Base-by-base conservation (phyloP, 2,888 invertebrate species). In the Amphimallon solstitiale region DNA sequence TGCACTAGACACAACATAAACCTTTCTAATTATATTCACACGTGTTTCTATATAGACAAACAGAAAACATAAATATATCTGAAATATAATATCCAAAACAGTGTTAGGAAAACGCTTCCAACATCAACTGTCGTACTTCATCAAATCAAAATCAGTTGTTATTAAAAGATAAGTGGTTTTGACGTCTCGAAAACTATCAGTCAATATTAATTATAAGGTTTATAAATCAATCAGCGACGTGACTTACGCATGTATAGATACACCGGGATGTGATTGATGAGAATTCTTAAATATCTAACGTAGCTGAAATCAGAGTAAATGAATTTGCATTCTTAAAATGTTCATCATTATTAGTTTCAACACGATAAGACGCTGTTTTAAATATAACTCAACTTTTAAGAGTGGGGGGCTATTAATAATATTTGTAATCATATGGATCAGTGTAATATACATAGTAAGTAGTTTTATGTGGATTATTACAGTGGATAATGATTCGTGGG, bases 381-480 rank as follows among this genome's bases (percentile, higher is more conserved):
- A 17, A n/a, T 45, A 7, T 10, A 15, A 7, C n/a, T 45, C 1
- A 45, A 19, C 19, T 45, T 10, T n/a, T 1, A 19, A 45, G 0
- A 23, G 56, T 23, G 40, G 56, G 40, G 3, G 40, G 40, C 29
- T 56, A 56, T 43, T 56, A 29, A 43, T 56, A 43, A 43, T 15
- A 15, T 43, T 23, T 5, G 5, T 23, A 23, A 4, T 23, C 23
- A 4, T 23, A 5, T 5, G 23, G 23, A 23, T 23, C 5, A 23
- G 5, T 23, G 17, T 46, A n/a, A 23, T 37, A 19, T 7, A 45
- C 64, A 37, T 68, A 45, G 71, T 70, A 66, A 69, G 68, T 69
- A 70, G 69, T 66, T 64, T 56, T 49, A 23, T 2, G 5, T 23
- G 5, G 3, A 23, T 23, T 23, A 23, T 5, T 23, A 23, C 23